Base-by-base conservation (phyloP, 1,140 invertebrate species). In the Drosophila auraria region DNA sequence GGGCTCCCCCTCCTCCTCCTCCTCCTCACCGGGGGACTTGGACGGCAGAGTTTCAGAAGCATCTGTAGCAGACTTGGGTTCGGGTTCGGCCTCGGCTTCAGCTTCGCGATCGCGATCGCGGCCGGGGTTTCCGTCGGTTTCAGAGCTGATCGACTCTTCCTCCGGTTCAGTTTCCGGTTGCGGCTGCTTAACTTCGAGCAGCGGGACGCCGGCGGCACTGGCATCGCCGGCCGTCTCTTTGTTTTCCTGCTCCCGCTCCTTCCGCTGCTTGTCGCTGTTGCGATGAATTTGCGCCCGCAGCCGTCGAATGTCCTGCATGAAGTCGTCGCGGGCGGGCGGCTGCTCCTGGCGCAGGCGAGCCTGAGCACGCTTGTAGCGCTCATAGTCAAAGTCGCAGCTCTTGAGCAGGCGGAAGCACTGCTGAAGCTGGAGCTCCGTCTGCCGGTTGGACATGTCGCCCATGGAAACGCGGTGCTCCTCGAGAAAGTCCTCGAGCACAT, bases 401-500 rank as follows among this genome's bases (percentile, higher is more conserved):
- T 91, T 78, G 2, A 93, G 75, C 50, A 92, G 68, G 7, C 87
- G 64, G 15, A 92, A 82, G 60, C 91, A 93, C 56, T 86, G 65
- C 12, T 92, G 86, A 33, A 93, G 57, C 42, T 86, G 80, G 7
- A 83, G 77, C 58, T 93, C 91, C 0, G 91, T 93, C 50, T 92
- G 82, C 49, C 84, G 82, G 30, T 91, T 91, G 6, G 82, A 80
- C 87, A 93, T 87, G 23, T 93, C 92, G 17, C 71, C 73, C 91
- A 93, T 93, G 30, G 92, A 91, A 7, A 93, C 80, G 57, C 79
- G 90, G 38, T 93, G 89, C 50, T 92, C 91, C 61, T 93, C 92
- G 0, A 93, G 75, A 44, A 91, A 93, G 50, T 93, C 92, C 80
- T 93, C 92, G 5, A 93, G 66, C 9, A 93, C 80, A 72, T 93